Base-by-base conservation (phyloP, 2,113 vertebrate species). In the Vidua chalybeata region DNA sequence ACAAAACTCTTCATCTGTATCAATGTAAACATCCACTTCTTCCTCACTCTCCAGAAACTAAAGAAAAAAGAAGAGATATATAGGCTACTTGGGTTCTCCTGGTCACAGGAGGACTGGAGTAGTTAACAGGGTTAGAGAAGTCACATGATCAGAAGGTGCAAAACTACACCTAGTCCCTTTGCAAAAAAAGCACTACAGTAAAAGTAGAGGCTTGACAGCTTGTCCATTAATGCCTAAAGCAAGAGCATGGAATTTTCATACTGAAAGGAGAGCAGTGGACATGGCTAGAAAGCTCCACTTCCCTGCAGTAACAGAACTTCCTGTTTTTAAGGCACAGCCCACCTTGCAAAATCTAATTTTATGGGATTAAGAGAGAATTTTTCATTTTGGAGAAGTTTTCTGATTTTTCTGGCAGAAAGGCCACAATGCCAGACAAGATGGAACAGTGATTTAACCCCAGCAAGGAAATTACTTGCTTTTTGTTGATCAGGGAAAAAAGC, bases 41-140 rank as follows among this genome's bases (percentile, higher is more conserved):
- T 99, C 99, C 76, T 99, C 99, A 11, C 98, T 99, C 87, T 99
- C 98, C 69, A 99, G 98, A 90, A 99, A 99, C 99, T 99, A 96
- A 64, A 94, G 80, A 13, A 83, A 82, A 91, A 87, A 82, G 19
- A 87, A 84, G 31, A 90, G 72, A 48, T 30, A 48, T 30, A 55
- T 1, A 68, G 49, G 30, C 56, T 81, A 54, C 56, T 61, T 48
- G 20, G 28, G 15, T 61, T 64, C 80, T 90, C 43, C 41, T 51
- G 62, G 52, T 41, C 0, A 0, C 31, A 56, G 68, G 26, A 46
- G 23, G 48, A 71, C 26, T n/a, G 35, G 35, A 89, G 49, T 37
- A 86, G 59, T 41, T 45, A 94, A 68, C n/a, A 66, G 33, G 37
- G 43, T 66, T 90, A 31, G n/a, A 90, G 45, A 88, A 84, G 69